Conservation (phyloP, 2,113 vertebrate genomes). For the Stegostoma tigrinum region DNA sequence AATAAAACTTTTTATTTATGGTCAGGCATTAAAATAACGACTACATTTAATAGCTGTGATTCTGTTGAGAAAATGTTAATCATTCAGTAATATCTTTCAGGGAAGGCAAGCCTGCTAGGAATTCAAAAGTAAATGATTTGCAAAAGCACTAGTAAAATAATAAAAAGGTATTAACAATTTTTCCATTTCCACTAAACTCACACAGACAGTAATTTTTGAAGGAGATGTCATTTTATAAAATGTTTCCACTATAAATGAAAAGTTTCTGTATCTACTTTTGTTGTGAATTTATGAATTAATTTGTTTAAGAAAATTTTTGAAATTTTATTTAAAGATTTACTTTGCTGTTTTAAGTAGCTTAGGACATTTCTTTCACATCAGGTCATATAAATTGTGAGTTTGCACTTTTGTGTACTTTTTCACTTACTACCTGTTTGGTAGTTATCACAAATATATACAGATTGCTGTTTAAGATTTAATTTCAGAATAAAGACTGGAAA, state of each 20-base stretch:
- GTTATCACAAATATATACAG: not conserved
- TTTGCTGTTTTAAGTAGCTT: not conserved
- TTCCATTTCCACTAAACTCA: not conserved
- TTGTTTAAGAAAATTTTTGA: not conserved
- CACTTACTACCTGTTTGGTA: not conserved
- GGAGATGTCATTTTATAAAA: not conserved
- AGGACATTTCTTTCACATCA: not conserved
- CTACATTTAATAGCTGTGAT: not conserved
- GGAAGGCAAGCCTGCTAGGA: not conserved
- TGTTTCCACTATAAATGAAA: not conserved
- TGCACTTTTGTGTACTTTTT: not conserved
- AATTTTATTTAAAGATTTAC: not conserved
- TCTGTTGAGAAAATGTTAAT: not conserved
- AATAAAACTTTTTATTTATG: not conserved
- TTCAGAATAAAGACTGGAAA: constrained; percentile 24
- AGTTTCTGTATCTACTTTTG: not conserved
- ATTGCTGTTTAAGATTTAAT: not conserved
- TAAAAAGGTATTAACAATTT: not conserved
- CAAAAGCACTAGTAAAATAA: not conserved
- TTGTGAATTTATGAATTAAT: not conserved
- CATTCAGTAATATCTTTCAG: not conserved
- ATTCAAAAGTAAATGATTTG: not conserved
- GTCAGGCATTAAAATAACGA: not conserved
- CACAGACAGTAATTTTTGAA: not conserved
- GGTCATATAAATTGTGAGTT: not conserved